These are phyloP conservation scores for Chaunax sp. DNA, from an alignment of 2,797 vertebrate genomes.

Conservation along the genomic window DNA sequence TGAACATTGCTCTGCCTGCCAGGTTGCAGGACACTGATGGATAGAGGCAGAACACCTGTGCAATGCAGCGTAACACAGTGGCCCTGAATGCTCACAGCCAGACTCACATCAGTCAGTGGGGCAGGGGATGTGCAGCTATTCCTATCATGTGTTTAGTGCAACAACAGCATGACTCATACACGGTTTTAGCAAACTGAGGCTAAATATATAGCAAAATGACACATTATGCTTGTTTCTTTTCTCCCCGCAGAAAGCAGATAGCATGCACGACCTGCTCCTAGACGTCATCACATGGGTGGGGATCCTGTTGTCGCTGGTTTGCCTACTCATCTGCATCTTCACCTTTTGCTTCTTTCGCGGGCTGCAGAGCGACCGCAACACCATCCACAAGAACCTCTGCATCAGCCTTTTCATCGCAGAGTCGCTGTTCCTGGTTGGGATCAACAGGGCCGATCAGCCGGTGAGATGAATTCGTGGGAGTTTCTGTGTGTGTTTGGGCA, in stretches of 20 bases:
- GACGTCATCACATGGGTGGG: conserved; percentile 99
- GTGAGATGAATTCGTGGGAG: too few relatives aligned
- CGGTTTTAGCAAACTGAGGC: conserved; percentile 28
- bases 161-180: conserved; percentile 36
- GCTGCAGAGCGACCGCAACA: conserved; percentile 97
- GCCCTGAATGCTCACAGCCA: conserved; percentile 68
- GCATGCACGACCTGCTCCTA: conserved; percentile 94
- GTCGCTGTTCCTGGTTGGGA: conserved; percentile 95
- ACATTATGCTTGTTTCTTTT: not conserved
- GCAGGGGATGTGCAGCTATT: conserved; percentile 9
- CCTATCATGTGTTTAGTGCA: conserved; percentile 31
- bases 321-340: conserved; percentile 98
- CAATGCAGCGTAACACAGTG: conserved; percentile 61
- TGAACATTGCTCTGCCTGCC: conserved; percentile 76
- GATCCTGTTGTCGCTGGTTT: conserved; percentile 96
- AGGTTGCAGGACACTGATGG: conserved; percentile 78
- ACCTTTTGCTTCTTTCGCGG: conserved; percentile 99
- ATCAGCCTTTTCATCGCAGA: conserved; percentile 98
- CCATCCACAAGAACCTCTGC: conserved; percentile 98
- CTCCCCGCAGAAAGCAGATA: conserved; percentile 87
- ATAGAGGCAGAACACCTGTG: conserved; percentile 79
- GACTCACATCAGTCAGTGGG: conserved; percentile 48
- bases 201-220: conserved; percentile 1
- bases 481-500: too few relatives aligned
- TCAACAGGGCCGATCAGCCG: conserved; percentile 96